Evolutionary conservation across 1,140 invertebrate genomes (phyloP).

Genomic region (Agrilus planipennis): DNA sequence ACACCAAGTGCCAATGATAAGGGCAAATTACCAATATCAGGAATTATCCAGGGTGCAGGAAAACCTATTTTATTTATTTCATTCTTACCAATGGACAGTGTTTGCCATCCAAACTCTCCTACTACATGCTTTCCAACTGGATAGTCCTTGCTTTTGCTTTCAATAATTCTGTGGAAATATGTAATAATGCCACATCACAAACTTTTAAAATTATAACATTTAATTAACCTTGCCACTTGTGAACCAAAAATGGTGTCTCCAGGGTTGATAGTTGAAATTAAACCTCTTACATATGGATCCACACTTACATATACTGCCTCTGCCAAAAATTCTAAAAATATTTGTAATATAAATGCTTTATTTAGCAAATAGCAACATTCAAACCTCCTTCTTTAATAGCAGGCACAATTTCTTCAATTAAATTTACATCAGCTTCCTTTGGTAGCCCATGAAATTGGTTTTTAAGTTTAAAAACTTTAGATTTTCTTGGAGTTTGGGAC

Average conservation of each 20-base stretch:
- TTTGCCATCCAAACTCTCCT: slow-evolving; percentile 41
- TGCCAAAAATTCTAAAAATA: slow-evolving; percentile 45
- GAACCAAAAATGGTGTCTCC: slow-evolving; percentile 46
- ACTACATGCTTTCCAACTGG: slow-evolving; percentile 36
- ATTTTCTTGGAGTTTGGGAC: too few relatives aligned
- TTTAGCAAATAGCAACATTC: slow-evolving; percentile 5
- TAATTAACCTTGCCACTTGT: slow-evolving; percentile 44
- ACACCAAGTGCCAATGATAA: slow-evolving; percentile 38
- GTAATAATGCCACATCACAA: not conserved
- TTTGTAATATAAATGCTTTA: not conserved
- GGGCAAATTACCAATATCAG: slow-evolving; percentile 36
- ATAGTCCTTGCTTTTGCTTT: slow-evolving; percentile 31
- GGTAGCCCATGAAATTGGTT: slow-evolving; percentile 50
- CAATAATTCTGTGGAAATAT: slow-evolving; percentile 9
- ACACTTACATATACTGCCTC: slow-evolving; percentile 53
- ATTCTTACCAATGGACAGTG: slow-evolving; percentile 35
- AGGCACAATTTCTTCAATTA: slow-evolving; percentile 49
- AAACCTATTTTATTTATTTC: slow-evolving; percentile 9
- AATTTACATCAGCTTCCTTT: slow-evolving; percentile 44
- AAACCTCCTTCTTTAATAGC: slow-evolving; percentile 49
- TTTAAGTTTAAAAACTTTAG: slow-evolving; percentile 44
- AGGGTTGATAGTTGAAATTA: slow-evolving; percentile 36
- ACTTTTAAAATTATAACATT: not conserved
- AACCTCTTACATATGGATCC: slow-evolving; percentile 57
- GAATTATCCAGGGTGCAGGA: slow-evolving; percentile 17